Base-by-base conservation (phyloP, 2,113 vertebrate genomes). In the Myrmecophaga tridactyla region DNA sequence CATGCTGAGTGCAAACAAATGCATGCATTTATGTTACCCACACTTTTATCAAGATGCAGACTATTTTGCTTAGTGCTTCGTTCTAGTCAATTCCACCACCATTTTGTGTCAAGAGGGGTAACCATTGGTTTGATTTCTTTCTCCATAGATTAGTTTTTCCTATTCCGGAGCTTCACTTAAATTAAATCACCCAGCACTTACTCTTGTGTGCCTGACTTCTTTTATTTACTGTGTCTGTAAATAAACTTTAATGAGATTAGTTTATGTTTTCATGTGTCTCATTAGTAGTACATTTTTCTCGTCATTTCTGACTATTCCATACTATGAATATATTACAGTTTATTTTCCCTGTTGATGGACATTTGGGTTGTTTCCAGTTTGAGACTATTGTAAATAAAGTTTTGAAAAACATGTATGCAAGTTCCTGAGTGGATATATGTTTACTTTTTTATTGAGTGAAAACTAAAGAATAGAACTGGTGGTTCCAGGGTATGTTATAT, bases 361-460 rank as follows among this genome's bases (percentile, higher is more conserved):
- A 48, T 48, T 41, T 86, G n/a, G 34, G 21, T 86, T 62, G 1
- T 92, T 89, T 78, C 39, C 10, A 90, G 39, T 31, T 62, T 13
- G 46, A 72, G 48, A 51, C 12, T 82, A 41, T 53, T 69, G 39
- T 53, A 23, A 41, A 73, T n/a, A 41, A 65, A 63, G 65, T 36
- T 14, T 10, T 36, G 85, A 10, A 27, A 18, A 76, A 36, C 81
- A 83, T 25, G 11, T 7, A 58, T 58, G 20, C 9, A 29, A 62
- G 14, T 62, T 60, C 75, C 39, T 39, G 31, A 36, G 8, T 56
- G 17, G 31, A 31, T 56, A 67, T 13, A 21, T n/a, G 12, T 70
- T 86, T 80, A 75, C 27, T 31, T 86, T 85, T 75, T 62, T 92
- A 25, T 36, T 88, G 56, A 77, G 56, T 60, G 53, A 91, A 84